A percentile compares a stretch with the other conserved stretches of the same genome.
phyloP scores from a whole-genome alignment of 2,797 vertebrate genomes.

The Hirundo rustica region DNA sequence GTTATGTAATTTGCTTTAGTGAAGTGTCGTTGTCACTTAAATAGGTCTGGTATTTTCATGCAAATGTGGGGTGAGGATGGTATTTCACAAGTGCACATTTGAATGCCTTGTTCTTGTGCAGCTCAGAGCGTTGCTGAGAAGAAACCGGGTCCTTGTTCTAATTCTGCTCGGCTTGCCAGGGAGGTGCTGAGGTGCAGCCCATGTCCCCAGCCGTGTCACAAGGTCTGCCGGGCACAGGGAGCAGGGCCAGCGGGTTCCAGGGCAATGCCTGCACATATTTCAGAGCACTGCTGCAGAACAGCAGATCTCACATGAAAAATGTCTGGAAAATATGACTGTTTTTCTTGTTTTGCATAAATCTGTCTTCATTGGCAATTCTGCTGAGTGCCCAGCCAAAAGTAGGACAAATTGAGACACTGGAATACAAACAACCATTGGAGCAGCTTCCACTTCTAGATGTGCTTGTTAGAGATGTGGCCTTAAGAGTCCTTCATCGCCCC shows the following conservation, averaged over 20 bases:
- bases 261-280: not conserved
- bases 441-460: not conserved
- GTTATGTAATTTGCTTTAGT: not conserved
- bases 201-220: not conserved
- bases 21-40: conserved; percentile 22
- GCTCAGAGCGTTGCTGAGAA: not conserved
- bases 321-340: not conserved
- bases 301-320: not conserved
- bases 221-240: not conserved
- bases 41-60: conserved; percentile 71
- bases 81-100: conserved; percentile 55
- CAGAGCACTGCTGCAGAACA: accelerated
- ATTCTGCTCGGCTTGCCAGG: not conserved
- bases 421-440: not conserved
- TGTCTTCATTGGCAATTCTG: not conserved
- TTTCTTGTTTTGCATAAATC: not conserved
- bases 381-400: not conserved
- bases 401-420: not conserved
- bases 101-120: conserved; percentile 12
- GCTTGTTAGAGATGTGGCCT: not conserved
- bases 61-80: conserved; percentile 54
- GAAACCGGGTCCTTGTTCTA: not conserved
- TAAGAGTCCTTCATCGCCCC: not conserved
- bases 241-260: not conserved
- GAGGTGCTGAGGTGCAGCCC: conserved; percentile 32